Evolutionary conservation across 2,888 invertebrate genomes (phyloP), one percentile per base, ranked within the genome.

Genomic region (Noctua fimbriata): DNA sequence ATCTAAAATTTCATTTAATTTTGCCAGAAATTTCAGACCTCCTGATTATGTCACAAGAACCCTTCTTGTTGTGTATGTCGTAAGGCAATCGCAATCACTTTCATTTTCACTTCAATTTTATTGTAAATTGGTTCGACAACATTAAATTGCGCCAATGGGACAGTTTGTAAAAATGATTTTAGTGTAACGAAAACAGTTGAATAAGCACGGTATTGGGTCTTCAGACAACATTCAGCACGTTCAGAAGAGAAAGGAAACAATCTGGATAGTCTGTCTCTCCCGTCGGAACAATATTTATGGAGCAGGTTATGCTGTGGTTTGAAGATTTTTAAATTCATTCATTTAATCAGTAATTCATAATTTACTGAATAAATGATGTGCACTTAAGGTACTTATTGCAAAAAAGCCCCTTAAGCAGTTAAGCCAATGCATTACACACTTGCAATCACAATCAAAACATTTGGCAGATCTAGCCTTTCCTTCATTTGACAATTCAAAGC

Each of bases 41-140:
- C 18, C 28, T 28, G n/a, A 24, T 73, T 36, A 71, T 81, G n/a
- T 47, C 44, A 65, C 32, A 44, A 63, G 69, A n/a, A 71, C 24
- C 14, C 24, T 24, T 32, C 32, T 32, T 63, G 16, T 60, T 65
- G 36, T 41, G 18, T n/a, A 67, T 41, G 47, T 32, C 32, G 28
- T 55, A 60, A 73, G 9, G 6, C 9, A 28, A 21, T 52, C 21
- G 16, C 44, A 24, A 36, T 52, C 2, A 52, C 49, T 73, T 80
- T 66, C 36, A 32, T 60, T 73, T 81, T 49, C 32, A 32, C 12
- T 69, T 44, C 6, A 67, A 60, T 67, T 41, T 77, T 14, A 72
- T 21, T 49, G 41, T 12, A 67, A n/a, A 60, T 67, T 65, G 9
- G 60, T 52, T 44, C 18, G 67, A 28, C 58, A 47, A 18, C 14